These are phyloP conservation scores for Gavialis gangeticus DNA, from an alignment of 2,113 vertebrate genomes.

Conservation along the genomic window DNA sequence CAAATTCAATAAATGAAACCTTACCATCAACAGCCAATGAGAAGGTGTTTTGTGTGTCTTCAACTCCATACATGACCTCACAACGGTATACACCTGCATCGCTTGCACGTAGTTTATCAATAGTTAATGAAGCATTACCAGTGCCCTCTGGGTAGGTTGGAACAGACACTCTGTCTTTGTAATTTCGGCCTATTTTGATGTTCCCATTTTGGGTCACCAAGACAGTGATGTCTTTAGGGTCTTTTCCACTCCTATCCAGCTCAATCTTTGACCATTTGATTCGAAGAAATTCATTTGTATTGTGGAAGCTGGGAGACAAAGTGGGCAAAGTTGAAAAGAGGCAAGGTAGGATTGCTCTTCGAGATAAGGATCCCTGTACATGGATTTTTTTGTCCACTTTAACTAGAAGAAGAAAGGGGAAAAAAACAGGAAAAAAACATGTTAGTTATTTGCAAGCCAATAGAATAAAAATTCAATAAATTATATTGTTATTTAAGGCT, in stretches of 20 bases:
- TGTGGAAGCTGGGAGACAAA: slow-evolving; percentile 79
- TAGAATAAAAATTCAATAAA: neutral
- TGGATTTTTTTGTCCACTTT: slow-evolving; percentile 77
- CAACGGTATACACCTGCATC: slow-evolving; percentile 94
- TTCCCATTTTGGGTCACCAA: slow-evolving; percentile 92
- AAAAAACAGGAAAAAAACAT: neutral
- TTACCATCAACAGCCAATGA: slow-evolving; percentile 90
- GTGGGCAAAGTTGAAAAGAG: slow-evolving; percentile 90
- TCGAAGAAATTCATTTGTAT: slow-evolving; percentile 86
- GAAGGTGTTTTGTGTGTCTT: slow-evolving; percentile 90
- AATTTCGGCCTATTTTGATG: slow-evolving; percentile 91
- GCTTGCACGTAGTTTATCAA: slow-evolving; percentile 91
- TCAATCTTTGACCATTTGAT: slow-evolving; percentile 98
- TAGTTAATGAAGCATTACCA: slow-evolving; percentile 90
- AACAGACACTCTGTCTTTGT: slow-evolving; percentile 91
- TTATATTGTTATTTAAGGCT: neutral
- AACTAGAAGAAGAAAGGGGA: slow-evolving; percentile 48
- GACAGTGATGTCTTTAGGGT: slow-evolving; percentile 88
- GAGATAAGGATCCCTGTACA: slow-evolving; percentile 89
- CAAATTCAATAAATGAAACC: neutral
- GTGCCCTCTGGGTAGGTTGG: slow-evolving; percentile 88
- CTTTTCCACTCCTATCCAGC: slow-evolving; percentile 79
- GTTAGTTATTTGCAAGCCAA: neutral
- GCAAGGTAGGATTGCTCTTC: slow-evolving; percentile 91
- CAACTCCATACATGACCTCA: slow-evolving; percentile 94